Base-by-base conservation (phyloP, 1,140 invertebrate species). In the Brachionus manjavacas region DNA sequence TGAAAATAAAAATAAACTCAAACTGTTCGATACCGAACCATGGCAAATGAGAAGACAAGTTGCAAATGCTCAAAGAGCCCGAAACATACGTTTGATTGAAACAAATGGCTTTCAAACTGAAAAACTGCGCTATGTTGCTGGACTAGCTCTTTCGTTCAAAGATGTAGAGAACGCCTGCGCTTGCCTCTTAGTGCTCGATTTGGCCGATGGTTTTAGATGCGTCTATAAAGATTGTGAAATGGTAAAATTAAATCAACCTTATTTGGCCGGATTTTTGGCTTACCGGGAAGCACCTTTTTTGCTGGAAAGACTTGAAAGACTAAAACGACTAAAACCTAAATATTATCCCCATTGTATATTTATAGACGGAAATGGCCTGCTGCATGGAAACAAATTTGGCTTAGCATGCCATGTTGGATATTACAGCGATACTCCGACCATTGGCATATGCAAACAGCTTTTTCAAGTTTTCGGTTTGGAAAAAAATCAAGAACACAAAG, bases 331-430 rank as follows among this genome's bases (percentile, higher is more conserved):
- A 4, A 80, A 88, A 11, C 90, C 90, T 6, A 74, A 88, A 23
- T 86, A 88, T 12, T 85, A 85, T 23, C 91, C 90, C 23, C 88
- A 90, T 84, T 87, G 90, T 9, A 83, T 91, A 6, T 85, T 91
- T 43, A 87, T 91, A 6, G 91, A 91, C 87, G 90, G 90, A 46
- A 91, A 91, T 87, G 91, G 90, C 31, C 86, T 89, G 6, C 85
- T 91, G 6, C 90, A 91, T 87, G 89, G 89, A 35, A 86, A 86
- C 86, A 87, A 85, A 60, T 89, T 90, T 86, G 89, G 89, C 11
- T 81, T 89, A 31, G 89, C 89, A 4, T 88, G 88, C 85, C 89
- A 90, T 72, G 85, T 90, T 23, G 89, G 89, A 31, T 88, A 89
- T 12, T 49, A 87, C 7, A 83, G 87, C 39, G 87, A 87, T 55